These are phyloP conservation scores for Sthenelais limicola DNA, from an alignment of 2,888 invertebrate species.

Conservation along the genomic window DNA sequence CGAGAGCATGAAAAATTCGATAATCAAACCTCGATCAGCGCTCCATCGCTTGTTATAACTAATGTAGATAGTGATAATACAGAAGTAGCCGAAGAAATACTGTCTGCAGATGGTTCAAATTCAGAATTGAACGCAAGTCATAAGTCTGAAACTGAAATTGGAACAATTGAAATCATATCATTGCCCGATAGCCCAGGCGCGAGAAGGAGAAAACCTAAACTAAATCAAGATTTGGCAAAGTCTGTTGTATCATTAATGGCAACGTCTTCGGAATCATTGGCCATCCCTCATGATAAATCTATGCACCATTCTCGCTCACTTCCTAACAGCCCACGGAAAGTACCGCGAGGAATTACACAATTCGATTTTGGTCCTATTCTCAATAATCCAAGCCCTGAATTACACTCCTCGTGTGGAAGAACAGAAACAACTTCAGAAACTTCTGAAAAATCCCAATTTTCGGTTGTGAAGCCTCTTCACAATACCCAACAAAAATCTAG, in stretches of 20 bases:
- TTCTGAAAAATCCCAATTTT: background rate
- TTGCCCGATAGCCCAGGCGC: slow-evolving; percentile 15
- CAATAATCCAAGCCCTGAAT: background rate
- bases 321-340: background rate
- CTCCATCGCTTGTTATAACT: background rate
- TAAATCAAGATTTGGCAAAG: background rate
- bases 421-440: background rate
- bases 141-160: too few relatives aligned
- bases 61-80: too few relatives aligned
- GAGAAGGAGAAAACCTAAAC: slow-evolving; percentile 2
- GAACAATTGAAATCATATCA: background rate
- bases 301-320: too few relatives aligned
- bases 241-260: background rate
- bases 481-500: too few relatives aligned
- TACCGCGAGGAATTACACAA: background rate
- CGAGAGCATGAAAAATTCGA: slow-evolving; percentile 2
- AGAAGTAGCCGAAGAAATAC: too few relatives aligned
- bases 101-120: too few relatives aligned
- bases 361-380: too few relatives aligned
- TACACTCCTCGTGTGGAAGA: background rate
- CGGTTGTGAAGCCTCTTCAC: background rate
- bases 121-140: too few relatives aligned
- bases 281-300: too few relatives aligned
- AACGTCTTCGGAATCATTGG: background rate
- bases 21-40: background rate